Evolutionary conservation across 2,888 invertebrate species (phyloP), one percentile per base, ranked within the genome.

Genomic region (Agrotis ipsilon): DNA sequence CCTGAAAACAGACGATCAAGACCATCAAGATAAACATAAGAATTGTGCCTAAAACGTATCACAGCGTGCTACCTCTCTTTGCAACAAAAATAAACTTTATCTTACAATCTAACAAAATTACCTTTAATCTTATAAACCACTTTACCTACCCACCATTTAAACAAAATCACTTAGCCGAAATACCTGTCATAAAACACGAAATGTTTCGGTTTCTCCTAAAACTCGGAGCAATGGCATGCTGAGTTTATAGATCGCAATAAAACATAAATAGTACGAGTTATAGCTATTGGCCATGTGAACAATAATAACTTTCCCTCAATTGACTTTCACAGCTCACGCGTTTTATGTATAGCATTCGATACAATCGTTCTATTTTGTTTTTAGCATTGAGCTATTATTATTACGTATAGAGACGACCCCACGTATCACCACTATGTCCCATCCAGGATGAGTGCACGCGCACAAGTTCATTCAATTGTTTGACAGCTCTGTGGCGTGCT

Each of bases 291-390:
- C 62, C 46, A 64, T 63, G 60, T 69, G 61, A 66, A 81, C 77
- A 49, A 70, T 81, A 80, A 75, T 78, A 81, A 78, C 77, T 81
- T 78, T 78, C 78, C 60, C 70, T 70, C 78, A 76, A 81, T 78
- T 76, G 78, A 76, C 81, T 81, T 78, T 78, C 81, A 76, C 81
- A 76, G 65, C 52, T 76, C 66, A 62, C 43, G 63, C 63, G 60
- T 57, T 70, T 81, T 81, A 81, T 81, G 52, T 52, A 18, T 55
- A 46, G 24, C 27, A 39, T 70, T 60, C 48, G 46, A 45, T 48
- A 66, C 32, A 52, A 14, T 54, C 9, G 52, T 61, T n/a, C 27
- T 46, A 45, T 78, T 64, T 52, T 52, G n/a, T n/a, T n/a, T n/a
- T n/a, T n/a, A n/a, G n/a, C n/a, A n/a, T n/a, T n/a, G n/a, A n/a